A percentile compares a stretch with the other conserved stretches of the same genome.
These are phyloP conservation scores for Willowsia nigromaculata DNA, from an alignment of 2,888 invertebrate species.

Conservation along the genomic window DNA sequence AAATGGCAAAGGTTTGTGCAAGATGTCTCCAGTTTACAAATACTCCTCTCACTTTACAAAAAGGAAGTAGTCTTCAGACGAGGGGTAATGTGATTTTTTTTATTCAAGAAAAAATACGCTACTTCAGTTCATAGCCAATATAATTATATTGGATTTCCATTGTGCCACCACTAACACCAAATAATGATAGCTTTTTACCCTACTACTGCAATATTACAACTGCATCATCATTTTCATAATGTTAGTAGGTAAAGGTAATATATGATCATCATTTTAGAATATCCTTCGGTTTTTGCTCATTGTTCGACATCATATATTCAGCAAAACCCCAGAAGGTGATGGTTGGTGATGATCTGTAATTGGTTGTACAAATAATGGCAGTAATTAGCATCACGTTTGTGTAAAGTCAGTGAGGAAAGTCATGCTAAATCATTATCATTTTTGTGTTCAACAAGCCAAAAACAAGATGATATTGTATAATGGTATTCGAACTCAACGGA, in stretches of 20 bases:
- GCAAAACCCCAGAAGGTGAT: slow-evolving; percentile 47
- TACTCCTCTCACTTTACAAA: no score
- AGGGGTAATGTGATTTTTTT: no score
- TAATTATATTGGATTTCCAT: neutral
- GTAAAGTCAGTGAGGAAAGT: slow-evolving; percentile 42
- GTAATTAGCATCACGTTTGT: slow-evolving; percentile 70
- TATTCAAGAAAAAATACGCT: slow-evolving; percentile 1
- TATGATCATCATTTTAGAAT: neutral
- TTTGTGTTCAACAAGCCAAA: slow-evolving; percentile 60
- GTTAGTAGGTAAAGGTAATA: no score
- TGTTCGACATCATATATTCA: slow-evolving; percentile 25
- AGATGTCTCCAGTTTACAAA: no score
- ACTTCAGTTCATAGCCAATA: slow-evolving; percentile 6
- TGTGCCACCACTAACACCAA: neutral
- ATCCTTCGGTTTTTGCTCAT: slow-evolving; percentile 31
- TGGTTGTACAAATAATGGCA: slow-evolving; percentile 61
- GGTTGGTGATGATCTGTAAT: slow-evolving; percentile 51
- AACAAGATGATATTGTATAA: slow-evolving; percentile 49
- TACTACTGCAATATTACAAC: neutral
- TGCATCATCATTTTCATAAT: neutral
- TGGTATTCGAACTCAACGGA: neutral
- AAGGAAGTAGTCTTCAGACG: no score
- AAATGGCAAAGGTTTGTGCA: no score
- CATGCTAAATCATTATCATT: slow-evolving; percentile 58
- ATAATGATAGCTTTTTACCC: neutral